Evolutionary conservation across 2,113 vertebrate species (phyloP), one percentile per base, ranked within the genome.

Genomic region (Menura novaehollandiae): DNA sequence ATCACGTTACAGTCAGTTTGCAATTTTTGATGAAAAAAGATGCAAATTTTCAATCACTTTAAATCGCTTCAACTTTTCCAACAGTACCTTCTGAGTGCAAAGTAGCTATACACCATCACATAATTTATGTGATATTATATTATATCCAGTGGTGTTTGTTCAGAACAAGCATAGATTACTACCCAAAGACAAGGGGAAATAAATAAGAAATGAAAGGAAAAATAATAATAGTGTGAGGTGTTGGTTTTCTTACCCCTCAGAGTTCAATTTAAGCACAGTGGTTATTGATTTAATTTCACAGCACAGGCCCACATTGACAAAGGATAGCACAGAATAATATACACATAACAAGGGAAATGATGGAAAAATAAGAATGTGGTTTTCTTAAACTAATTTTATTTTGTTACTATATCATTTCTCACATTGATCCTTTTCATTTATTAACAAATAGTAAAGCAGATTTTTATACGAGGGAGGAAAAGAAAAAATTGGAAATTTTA

Each of bases 211-310:
- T 26, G 4, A 79, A 89, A 72, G 27, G 30, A 44, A 82, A 89
- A 94, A 68, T 73, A 92, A 58, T 55, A 77, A 47, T 39, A 60
- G 9, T 23, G 18, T 41, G 39, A 67, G 32, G 3, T 37, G 13
- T 28, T 22, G 37, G 35, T 35, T 68, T 84, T 56, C 64, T 72
- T 68, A 67, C 18, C 19, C 53, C 15, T 82, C n/a, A 68, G 43
- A 89, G 90, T 90, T 94, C 88, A 83, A 41, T 88, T 93, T 92
- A 62, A 72, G 37, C 51, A 53, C 46, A 62, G 52, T 66, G 17
- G 53, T 79, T 95, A 93, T 76, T 80, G 78, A 91, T 90, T 90
- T 93, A 88, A 73, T 85, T 86, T 79, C 71, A 76, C 28, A 88
- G n/a, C 35, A 76, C 58, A 64, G 67, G 53, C 20, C 8, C n/a